phyloP scores from a whole-genome alignment of 2,888 invertebrate species.

The Rhynchonema sp. region DNA sequence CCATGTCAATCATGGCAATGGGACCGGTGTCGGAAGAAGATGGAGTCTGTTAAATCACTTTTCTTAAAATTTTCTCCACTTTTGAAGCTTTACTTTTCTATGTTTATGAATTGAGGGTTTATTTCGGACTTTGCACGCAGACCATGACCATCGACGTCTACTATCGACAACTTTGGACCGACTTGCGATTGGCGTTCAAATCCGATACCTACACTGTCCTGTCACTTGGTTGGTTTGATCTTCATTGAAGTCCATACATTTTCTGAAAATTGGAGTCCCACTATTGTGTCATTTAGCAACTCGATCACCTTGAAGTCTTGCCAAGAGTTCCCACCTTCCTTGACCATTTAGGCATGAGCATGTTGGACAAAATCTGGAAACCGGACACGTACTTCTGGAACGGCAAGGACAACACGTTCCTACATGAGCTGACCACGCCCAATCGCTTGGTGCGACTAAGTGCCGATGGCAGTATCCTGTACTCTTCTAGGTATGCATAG shows the following conservation, averaged over 20 bases:
- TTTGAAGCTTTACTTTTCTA: too few species aligned
- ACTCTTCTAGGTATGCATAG: slow-evolving; percentile 59
- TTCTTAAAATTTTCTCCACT: neutral
- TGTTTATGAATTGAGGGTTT: too few species aligned
- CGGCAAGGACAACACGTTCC: slow-evolving; percentile 74
- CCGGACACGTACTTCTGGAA: slow-evolving; percentile 78
- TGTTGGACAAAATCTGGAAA: slow-evolving; percentile 75
- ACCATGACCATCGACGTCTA: slow-evolving; percentile 67
- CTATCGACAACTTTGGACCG: slow-evolving; percentile 66
- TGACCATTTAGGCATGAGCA: slow-evolving; percentile 57
- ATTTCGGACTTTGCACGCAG: slow-evolving; percentile 37
- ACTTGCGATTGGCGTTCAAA: slow-evolving; percentile 41
- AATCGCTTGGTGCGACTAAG: slow-evolving; percentile 71
- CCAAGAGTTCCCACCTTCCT: too few species aligned
- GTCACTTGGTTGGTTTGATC: too few species aligned
- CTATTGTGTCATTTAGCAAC: too few species aligned
- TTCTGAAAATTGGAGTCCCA: too few species aligned
- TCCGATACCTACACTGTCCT: slow-evolving; percentile 24
- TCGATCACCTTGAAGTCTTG: too few species aligned
- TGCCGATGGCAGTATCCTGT: slow-evolving; percentile 68
- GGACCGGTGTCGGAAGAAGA: neutral
- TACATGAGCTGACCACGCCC: slow-evolving; percentile 81
- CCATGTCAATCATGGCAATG: neutral
- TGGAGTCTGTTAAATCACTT: neutral
- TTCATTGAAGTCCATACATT: too few species aligned